Conservation (phyloP, 2,888 invertebrate species). For the Oscheius sp. region DNA sequence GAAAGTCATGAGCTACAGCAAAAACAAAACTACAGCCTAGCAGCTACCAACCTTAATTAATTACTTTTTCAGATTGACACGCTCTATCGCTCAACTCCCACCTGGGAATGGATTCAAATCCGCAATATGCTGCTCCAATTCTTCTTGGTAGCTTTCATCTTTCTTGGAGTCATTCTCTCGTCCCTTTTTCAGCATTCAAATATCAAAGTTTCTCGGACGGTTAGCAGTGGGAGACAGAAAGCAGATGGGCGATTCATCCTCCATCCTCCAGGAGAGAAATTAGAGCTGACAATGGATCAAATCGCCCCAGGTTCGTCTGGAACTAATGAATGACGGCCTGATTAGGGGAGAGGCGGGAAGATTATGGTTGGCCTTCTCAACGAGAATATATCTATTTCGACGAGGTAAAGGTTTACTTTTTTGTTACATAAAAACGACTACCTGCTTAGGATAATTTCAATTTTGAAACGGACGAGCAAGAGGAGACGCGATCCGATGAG, state of each 20-base stretch:
- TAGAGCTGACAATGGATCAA: slow-evolving; percentile 67
- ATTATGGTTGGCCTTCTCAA: slow-evolving; percentile 26
- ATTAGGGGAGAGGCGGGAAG: too few relatives aligned
- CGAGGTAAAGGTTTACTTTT: background rate
- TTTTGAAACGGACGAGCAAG: slow-evolving; percentile 30
- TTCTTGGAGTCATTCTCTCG: too few relatives aligned
- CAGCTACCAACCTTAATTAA: too few relatives aligned
- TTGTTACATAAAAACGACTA: too few relatives aligned
- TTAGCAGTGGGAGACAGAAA: slow-evolving; percentile 84
- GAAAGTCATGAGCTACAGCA: too few relatives aligned
- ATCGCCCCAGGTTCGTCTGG: slow-evolving; percentile 21
- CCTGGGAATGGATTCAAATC: slow-evolving; percentile 78
- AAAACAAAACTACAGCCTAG: too few relatives aligned
- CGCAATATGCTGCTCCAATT: slow-evolving; percentile 79
- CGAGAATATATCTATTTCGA: slow-evolving; percentile 10
- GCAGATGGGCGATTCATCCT: slow-evolving; percentile 82
- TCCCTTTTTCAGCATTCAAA: slow-evolving; percentile 22
- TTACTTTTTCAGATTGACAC: slow-evolving; percentile 33
- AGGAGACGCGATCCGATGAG: too few relatives aligned
- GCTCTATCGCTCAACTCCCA: slow-evolving; percentile 42
- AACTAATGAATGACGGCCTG: too few relatives aligned
- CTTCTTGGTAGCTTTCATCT: slow-evolving; percentile 77
- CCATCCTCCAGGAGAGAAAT: slow-evolving; percentile 13
- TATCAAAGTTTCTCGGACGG: slow-evolving; percentile 79
- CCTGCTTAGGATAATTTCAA: slow-evolving; percentile 18